A percentile compares a stretch with the other conserved stretches of the same genome.
phyloP scores from a whole-genome alignment of 2,113 vertebrate genomes.

The Sceloporus tristichus region DNA sequence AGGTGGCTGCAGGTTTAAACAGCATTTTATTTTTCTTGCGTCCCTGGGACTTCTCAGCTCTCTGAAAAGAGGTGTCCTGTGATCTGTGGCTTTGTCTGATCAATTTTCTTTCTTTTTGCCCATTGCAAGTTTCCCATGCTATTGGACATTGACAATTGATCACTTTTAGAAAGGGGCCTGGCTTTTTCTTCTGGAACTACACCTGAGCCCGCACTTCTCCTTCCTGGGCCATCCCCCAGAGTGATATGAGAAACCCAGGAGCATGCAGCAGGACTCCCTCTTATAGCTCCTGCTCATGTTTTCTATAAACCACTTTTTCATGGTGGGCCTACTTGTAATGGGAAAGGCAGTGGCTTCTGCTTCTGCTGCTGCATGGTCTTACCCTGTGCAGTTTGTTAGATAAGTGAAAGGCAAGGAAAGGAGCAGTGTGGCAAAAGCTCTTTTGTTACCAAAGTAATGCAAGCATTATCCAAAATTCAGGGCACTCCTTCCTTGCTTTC shows the following conservation, averaged over 20 bases:
- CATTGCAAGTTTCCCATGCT: neutral
- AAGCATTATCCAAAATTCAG: neutral
- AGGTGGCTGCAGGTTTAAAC: no score
- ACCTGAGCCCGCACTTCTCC: neutral
- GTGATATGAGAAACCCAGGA: neutral
- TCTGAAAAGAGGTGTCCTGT: neutral
- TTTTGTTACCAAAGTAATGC: neutral
- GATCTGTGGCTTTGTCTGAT: neutral
- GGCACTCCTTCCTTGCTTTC: no score
- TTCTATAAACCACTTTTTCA: neutral
- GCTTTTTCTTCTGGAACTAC: neutral
- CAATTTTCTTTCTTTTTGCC: neutral
- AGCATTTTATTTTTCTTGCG: neutral
- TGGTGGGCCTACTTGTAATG: neutral
- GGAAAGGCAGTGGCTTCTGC: no score
- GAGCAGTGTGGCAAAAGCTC: neutral
- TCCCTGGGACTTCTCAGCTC: neutral
- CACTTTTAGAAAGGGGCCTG: neutral
- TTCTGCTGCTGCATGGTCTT: no score
- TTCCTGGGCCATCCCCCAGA: neutral
- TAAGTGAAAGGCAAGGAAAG: neutral
- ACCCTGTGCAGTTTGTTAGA: neutral
- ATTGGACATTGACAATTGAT: neutral
- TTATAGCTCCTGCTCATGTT: neutral
- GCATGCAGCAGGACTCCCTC: neutral